phyloP scores from a whole-genome alignment of 2,113 vertebrate species.

The Toxotes chatareus region DNA sequence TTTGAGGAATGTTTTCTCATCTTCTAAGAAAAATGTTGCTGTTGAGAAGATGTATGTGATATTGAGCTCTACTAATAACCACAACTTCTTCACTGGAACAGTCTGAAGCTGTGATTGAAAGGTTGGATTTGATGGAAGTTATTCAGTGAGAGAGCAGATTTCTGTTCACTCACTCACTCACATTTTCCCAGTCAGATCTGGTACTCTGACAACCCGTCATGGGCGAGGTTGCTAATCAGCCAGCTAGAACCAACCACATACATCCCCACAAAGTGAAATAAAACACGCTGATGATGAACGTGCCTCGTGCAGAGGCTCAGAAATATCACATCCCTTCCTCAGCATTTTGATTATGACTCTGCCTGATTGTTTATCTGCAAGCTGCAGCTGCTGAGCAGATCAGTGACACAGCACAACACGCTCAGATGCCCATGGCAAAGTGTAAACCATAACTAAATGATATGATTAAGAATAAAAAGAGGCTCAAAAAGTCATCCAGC shows the following conservation, averaged over 20 bases:
- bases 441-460: constrained; percentile 42
- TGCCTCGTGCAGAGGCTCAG: background rate
- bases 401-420: constrained; percentile 17
- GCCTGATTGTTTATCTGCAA: constrained; percentile 43
- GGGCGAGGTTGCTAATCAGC: constrained; percentile 4
- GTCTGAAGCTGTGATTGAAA: background rate
- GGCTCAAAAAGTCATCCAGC: constrained; percentile 40
- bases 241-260: background rate
- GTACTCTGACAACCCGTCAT: constrained; percentile 1
- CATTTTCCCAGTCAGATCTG: constrained; percentile 13
- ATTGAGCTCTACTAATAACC: background rate
- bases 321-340: background rate
- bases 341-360: constrained; percentile 15
- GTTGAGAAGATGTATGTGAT: background rate
- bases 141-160: background rate
- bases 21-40: background rate
- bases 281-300: constrained; percentile 1
- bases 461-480: constrained; percentile 35
- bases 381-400: constrained; percentile 10
- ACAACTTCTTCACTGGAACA: background rate
- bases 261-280: background rate
- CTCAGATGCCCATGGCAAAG: constrained; percentile 29
- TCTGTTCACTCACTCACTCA: background rate
- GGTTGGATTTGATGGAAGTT: background rate
- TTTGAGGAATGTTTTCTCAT: background rate